A percentile compares a stretch with the other conserved stretches of the same genome.
Evolutionary conservation across 2,113 vertebrate species (phyloP).

Genomic region (Oryzias javanicus): DNA sequence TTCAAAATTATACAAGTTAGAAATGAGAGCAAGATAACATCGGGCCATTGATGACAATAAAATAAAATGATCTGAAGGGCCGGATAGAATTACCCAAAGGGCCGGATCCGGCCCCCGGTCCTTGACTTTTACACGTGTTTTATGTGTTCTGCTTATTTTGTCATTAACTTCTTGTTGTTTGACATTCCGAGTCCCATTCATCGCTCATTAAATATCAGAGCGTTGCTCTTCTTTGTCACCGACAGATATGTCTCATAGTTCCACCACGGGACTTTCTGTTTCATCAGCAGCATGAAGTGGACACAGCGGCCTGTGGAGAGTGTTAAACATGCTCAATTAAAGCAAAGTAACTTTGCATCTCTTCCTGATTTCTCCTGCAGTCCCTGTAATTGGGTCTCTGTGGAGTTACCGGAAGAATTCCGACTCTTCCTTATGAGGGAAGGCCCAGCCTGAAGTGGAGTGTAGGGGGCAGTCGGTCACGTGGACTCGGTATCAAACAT

Average conservation of each 20-base stretch:
- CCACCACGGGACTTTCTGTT: constrained; percentile 46
- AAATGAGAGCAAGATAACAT: too few species aligned
- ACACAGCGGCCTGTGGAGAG: constrained; percentile 61
- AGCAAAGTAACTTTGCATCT: constrained; percentile 68
- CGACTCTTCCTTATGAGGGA: constrained; percentile 36
- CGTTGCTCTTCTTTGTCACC: constrained; percentile 50
- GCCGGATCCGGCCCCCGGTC: too few species aligned
- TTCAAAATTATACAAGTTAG: too few species aligned
- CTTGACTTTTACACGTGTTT: too few species aligned
- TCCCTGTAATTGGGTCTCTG: constrained; percentile 76
- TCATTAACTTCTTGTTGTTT: constrained; percentile 15
- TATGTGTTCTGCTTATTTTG: constrained; percentile 32
- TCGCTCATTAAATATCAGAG: constrained; percentile 41
- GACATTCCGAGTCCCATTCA: constrained; percentile 25
- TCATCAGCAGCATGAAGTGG: constrained; percentile 61
- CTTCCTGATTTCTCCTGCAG: constrained; percentile 41
- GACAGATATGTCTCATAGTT: constrained; percentile 65
- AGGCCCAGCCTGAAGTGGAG: constrained; percentile 24
- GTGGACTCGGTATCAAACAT: neutral
- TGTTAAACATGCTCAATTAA: constrained; percentile 73
- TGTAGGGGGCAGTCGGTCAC: constrained; percentile 19
- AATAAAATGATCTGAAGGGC: too few species aligned
- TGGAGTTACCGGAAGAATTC: constrained; percentile 58
- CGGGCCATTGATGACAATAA: too few species aligned
- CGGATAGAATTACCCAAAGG: too few species aligned